Conservation (phyloP, 2,888 invertebrate species). For the Boloria euphrosyne region DNA sequence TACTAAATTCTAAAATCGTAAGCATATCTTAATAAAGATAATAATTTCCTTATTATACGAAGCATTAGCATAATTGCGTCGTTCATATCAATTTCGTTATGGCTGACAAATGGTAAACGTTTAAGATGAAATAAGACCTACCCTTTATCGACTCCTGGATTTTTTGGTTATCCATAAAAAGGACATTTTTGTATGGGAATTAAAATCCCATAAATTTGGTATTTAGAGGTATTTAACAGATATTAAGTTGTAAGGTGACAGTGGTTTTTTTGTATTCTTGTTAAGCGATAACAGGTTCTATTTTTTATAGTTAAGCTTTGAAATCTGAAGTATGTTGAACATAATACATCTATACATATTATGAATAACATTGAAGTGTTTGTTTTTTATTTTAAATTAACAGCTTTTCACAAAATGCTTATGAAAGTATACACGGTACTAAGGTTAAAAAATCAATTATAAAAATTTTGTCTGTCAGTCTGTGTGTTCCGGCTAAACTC, state of each 20-base stretch:
- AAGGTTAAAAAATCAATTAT: no score
- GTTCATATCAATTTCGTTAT: constrained; percentile 60
- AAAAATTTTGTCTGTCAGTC: no score
- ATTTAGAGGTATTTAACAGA: constrained; percentile 38
- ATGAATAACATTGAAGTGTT: no score
- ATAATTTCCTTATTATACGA: constrained; percentile 25
- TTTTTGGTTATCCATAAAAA: constrained; percentile 37
- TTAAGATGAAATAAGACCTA: constrained; percentile 54
- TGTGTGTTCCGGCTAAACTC: no score
- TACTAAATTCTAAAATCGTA: not conserved
- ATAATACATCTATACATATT: no score
- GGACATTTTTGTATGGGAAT: constrained; percentile 32
- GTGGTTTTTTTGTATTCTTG: constrained; percentile 6
- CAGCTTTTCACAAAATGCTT: no score
- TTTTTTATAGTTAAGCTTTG: not conserved
- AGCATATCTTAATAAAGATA: constrained; percentile 1
- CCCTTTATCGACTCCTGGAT: constrained; percentile 46
- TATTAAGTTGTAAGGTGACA: constrained; percentile 25
- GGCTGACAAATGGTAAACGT: constrained; percentile 69
- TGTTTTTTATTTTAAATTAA: no score
- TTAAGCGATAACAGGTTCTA: constrained; percentile 2
- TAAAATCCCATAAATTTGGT: constrained; percentile 40
- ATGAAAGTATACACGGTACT: no score
- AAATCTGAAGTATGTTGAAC: no score
- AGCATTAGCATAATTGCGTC: constrained; percentile 59